Evolutionary conservation across 2,797 vertebrate genomes (phyloP).

Genomic region (Enteromius trimaculatus): DNA sequence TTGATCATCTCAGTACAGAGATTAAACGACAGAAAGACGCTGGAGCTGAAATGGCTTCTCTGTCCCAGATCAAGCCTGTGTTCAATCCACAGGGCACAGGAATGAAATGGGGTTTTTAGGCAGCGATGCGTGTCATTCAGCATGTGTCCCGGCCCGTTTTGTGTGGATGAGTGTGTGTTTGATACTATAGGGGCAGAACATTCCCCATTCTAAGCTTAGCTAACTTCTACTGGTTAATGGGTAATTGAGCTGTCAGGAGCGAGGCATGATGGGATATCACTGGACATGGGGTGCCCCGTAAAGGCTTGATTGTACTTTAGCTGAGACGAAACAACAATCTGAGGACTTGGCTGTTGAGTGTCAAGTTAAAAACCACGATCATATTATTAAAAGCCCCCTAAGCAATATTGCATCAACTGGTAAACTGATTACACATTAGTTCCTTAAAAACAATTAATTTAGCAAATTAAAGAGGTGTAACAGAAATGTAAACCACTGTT

Average conservation of each 20-base stretch:
- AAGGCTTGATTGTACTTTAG: slow-evolving; percentile 25
- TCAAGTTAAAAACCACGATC: neutral
- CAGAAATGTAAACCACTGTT: neutral
- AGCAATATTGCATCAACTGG: neutral
- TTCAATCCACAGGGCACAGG: slow-evolving; percentile 34
- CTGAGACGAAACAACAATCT: neutral
- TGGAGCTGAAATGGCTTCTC: slow-evolving; percentile 45
- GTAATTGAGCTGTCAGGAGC: slow-evolving; percentile 71
- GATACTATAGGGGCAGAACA: slow-evolving; percentile 67
- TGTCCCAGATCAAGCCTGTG: slow-evolving; percentile 24
- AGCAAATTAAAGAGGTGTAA: neutral
- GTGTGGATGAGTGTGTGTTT: slow-evolving; percentile 48
- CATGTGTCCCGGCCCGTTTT: slow-evolving; percentile 22
- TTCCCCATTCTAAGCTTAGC: slow-evolving; percentile 68
- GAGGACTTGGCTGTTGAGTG: neutral
- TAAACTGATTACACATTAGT: neutral
- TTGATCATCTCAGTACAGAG: slow-evolving; percentile 42
- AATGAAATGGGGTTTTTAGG: slow-evolving; percentile 50
- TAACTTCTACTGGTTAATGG: slow-evolving; percentile 72
- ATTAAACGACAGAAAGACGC: slow-evolving; percentile 47
- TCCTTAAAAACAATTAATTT: neutral
- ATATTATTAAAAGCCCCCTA: neutral
- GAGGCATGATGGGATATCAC: slow-evolving; percentile 61
- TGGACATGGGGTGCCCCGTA: slow-evolving; percentile 31
- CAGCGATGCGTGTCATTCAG: slow-evolving; percentile 50